Evolutionary conservation across 2,797 vertebrate species (phyloP), one percentile per base, ranked within the genome.

Genomic region (Pelobates cultripes): DNA sequence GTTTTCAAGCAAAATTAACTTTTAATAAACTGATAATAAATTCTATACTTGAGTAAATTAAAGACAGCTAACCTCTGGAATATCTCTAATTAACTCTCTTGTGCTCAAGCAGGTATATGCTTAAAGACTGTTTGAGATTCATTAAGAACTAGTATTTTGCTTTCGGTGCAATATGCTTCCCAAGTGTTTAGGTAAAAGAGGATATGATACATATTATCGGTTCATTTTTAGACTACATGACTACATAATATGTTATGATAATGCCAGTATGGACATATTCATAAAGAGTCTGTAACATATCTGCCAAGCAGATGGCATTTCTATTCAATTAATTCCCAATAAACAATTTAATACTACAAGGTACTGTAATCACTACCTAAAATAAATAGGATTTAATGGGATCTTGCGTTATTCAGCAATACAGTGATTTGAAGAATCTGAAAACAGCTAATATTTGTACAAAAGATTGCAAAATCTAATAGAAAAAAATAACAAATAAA

Each of bases 381-480:
- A 70, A 78, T 28, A 28, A 61, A 55, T 61, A 71, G 13, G 55
- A 63, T 78, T 71, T 78, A 78, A 71, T 78, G 43, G 78, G 14
- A 12, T n/a, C 10, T n/a, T 42, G 63, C 28, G 28, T 28, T 28
- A 28, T 28, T 28, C 28, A 28, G 28, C 28, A 28, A 28, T 28
- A 28, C 28, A 28, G 28, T 28, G 10, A 51, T 51, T 51, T 10
- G 1, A 51, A 51, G 47, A 51, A 51, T 10, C 47, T 51, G 47
- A 51, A 51, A 51, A 51, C 5, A 51, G 10, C 5, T 51, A 5
- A 28, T 28, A 28, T 28, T 28, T 28, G 28, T 28, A 28, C 28
- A 28, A 28, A 28, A 28, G 28, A 28, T 28, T 28, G 28, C 28
- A 28, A 28, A 28, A 28, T 28, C 28, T 28, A 28, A 28, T 28